phyloP scores from a whole-genome alignment of 2,113 vertebrate species.

The Tachysurus vachellii region DNA sequence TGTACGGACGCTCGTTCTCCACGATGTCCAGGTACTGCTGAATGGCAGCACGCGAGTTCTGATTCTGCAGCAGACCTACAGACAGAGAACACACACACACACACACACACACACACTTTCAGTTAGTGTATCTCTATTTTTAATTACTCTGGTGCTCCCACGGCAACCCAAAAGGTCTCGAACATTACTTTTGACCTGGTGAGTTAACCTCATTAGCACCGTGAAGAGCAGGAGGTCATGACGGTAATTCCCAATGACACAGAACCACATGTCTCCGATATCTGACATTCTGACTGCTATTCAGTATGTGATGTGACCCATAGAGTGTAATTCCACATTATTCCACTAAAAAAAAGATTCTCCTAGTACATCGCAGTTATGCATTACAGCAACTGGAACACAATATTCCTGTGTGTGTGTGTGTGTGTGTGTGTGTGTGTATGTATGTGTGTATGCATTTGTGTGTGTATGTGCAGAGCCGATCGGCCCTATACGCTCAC shows the following conservation, averaged over 20 bases:
- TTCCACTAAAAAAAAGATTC: too few species aligned
- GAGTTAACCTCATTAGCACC: not conserved
- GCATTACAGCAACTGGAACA: not conserved
- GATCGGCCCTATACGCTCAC: too few species aligned
- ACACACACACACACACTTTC: not conserved
- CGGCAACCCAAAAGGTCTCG: not conserved
- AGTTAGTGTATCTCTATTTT: not conserved
- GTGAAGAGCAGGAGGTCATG: not conserved
- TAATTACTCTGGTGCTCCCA: not conserved
- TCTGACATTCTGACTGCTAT: not conserved
- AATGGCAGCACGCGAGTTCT: constrained; percentile 85
- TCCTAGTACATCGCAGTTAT: not conserved
- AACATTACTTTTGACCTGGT: not conserved
- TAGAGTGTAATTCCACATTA: not conserved
- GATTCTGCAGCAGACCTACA: constrained; percentile 89
- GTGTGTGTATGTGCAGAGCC: too few species aligned
- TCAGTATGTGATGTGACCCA: not conserved
- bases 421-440: not conserved
- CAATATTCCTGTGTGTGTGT: constrained; percentile 1
- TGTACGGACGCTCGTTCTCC: constrained; percentile 92
- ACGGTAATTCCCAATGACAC: not conserved
- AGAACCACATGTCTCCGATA: too few species aligned
- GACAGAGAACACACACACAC: not conserved
- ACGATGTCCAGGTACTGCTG: constrained; percentile 88
- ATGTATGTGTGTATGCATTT: too few species aligned